phyloP scores from a whole-genome alignment of 2,113 vertebrate genomes.

The Dasyprocta punctata region DNA sequence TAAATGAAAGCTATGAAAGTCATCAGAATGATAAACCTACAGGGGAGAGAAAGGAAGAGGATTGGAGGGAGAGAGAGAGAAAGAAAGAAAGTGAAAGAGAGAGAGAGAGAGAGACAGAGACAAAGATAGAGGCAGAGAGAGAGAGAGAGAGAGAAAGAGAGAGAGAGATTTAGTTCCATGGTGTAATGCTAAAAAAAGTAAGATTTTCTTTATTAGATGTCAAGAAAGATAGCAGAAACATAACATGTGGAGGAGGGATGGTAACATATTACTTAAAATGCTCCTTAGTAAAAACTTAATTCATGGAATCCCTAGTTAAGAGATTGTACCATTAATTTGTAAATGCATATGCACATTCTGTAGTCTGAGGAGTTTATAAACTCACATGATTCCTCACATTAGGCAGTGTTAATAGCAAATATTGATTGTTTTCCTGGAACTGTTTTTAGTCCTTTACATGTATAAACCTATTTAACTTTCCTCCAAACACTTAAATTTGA shows the following conservation, averaged over 20 bases:
- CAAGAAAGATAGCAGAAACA: slow-evolving; percentile 51
- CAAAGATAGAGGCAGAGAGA: neutral
- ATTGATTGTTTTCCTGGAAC: neutral
- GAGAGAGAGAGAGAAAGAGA: no score
- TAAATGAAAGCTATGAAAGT: slow-evolving; percentile 75
- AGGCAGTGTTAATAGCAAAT: neutral
- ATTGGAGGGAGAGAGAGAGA: neutral
- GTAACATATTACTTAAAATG: neutral
- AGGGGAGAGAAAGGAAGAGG: neutral
- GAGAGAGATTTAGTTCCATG: slow-evolving; percentile 59
- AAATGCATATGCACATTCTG: slow-evolving; percentile 17
- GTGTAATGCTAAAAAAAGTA: slow-evolving; percentile 69
- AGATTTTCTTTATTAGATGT: slow-evolving; percentile 64
- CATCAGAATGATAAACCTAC: slow-evolving; percentile 74
- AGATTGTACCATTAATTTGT: slow-evolving; percentile 35
- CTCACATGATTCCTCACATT: neutral
- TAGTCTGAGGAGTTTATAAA: neutral
- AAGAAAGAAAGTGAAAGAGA: neutral
- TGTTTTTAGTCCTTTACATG: neutral
- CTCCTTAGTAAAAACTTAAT: neutral
- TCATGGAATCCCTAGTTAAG: slow-evolving; percentile 44
- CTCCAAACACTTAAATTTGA: neutral
- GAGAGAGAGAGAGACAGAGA: neutral
- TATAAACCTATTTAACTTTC: neutral
- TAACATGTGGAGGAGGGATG: neutral